Evolutionary conservation across 2,797 vertebrate species (phyloP).

Genomic region (Malacoctenus gilli): DNA sequence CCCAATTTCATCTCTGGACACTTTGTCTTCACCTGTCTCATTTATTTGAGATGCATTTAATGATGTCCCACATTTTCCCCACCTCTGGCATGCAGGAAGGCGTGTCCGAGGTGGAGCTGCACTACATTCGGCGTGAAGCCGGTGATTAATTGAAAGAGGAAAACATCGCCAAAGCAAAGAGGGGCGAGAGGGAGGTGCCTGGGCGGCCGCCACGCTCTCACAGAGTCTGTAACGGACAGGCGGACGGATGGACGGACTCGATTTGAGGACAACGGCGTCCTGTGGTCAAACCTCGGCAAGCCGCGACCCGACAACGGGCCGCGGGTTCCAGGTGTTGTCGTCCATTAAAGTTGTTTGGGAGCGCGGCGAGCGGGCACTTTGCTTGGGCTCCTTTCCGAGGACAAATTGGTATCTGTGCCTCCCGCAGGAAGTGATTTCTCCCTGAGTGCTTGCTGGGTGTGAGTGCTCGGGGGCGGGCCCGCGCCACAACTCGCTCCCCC

Average conservation of each 20-base stretch:
- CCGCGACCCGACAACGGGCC: conserved; percentile 26
- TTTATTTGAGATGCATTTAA: conserved; percentile 23
- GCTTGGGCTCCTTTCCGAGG: conserved; percentile 24
- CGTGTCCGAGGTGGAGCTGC: conserved; percentile 9
- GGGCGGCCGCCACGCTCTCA: background rate
- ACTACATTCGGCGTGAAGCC: conserved; percentile 12
- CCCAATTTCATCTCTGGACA: conserved; percentile 8
- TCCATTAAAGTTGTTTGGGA: conserved; percentile 38
- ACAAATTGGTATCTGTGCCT: conserved; percentile 48
- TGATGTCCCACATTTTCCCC: conserved; percentile 22
- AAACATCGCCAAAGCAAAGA: background rate
- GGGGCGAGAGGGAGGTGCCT: conserved; percentile 1
- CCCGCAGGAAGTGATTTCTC: conserved; percentile 37
- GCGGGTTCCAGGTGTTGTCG: conserved; percentile 13
- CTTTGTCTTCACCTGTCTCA: conserved; percentile 6
- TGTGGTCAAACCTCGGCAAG: conserved; percentile 35
- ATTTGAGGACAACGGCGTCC: conserved; percentile 20
- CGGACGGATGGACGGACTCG: background rate
- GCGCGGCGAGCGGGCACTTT: conserved; percentile 34
- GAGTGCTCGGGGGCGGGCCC: conserved; percentile 6
- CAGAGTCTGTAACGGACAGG: conserved; percentile 6
- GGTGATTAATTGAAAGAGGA: conserved; percentile 11
- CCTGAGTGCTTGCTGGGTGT: conserved; percentile 27
- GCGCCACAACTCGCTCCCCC: background rate
- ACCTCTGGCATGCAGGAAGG: conserved; percentile 32